Evolutionary conservation across 1,140 invertebrate species (phyloP).

Genomic region (Apocrypta bakeri): DNA sequence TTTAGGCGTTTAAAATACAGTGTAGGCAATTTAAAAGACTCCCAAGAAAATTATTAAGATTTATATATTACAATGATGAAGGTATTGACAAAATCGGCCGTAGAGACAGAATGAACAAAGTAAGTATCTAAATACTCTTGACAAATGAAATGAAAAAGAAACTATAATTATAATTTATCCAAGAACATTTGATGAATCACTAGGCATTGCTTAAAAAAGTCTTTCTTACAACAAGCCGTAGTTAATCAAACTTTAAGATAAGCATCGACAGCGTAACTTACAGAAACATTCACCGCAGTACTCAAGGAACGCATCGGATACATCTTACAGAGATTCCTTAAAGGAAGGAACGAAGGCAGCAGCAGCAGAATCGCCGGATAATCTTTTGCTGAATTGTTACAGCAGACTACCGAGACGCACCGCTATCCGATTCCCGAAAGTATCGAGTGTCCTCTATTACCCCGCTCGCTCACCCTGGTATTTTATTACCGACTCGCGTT

Average conservation of each 20-base stretch:
- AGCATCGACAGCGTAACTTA: not conserved
- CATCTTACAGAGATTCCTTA: not conserved
- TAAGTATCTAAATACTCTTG: no score
- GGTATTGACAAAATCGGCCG: no score
- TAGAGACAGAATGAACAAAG: no score
- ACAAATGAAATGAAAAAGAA: no score
- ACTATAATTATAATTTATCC: no score
- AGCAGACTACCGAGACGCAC: not conserved
- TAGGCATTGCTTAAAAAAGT: not conserved
- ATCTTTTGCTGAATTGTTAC: slow-evolving; percentile 10
- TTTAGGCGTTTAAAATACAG: no score
- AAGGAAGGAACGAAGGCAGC: not conserved
- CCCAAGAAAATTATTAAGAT: no score
- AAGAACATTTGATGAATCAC: no score
- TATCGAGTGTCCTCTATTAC: slow-evolving; percentile 45
- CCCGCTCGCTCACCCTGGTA: slow-evolving; percentile 7
- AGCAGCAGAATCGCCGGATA: not conserved
- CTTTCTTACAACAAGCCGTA: not conserved
- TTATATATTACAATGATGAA: no score
- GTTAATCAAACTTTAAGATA: not conserved
- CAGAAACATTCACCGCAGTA: not conserved
- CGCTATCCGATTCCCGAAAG: slow-evolving; percentile 46
- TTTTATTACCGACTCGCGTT: slow-evolving; percentile 33
- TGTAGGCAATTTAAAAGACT: no score
- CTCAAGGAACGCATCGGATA: not conserved